phyloP scores from a whole-genome alignment of 2,113 vertebrate species.

The Syngnathus typhle region DNA sequence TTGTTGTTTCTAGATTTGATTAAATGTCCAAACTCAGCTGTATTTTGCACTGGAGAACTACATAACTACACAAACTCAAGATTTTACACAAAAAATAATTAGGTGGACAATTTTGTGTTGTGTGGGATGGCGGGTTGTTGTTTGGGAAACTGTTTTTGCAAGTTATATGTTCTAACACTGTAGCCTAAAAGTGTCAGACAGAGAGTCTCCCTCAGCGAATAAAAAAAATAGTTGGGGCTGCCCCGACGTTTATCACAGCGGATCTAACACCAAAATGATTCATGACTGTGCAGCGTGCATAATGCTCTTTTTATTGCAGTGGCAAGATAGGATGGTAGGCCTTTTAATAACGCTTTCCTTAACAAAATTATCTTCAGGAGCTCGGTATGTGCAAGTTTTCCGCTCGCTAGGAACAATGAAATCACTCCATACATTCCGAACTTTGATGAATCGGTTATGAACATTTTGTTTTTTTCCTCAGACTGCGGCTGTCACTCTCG shows the following conservation, averaged over 20 bases:
- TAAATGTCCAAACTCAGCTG: background rate
- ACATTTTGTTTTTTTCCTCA: background rate
- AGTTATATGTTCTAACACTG: background rate
- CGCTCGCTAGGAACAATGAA: background rate
- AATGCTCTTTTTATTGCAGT: background rate
- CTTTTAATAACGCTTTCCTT: background rate
- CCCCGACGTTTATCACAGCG: background rate
- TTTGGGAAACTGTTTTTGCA: background rate
- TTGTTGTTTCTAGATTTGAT: background rate
- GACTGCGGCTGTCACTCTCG: background rate
- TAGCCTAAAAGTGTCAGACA: background rate
- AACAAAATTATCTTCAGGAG: background rate
- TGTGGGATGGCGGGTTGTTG: background rate
- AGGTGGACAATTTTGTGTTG: background rate
- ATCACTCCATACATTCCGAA: background rate
- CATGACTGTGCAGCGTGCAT: background rate
- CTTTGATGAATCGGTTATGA: background rate
- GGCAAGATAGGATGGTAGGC: background rate
- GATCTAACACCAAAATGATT: background rate
- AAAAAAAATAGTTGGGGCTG: background rate
- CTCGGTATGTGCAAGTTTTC: background rate
- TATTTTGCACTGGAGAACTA: background rate
- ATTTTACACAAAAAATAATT: background rate
- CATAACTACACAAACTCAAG: background rate
- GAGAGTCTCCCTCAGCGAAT: background rate